Evolutionary conservation across 2,797 vertebrate genomes (phyloP), one percentile per base, ranked within the genome.

Genomic region (Echiichthys vipera): DNA sequence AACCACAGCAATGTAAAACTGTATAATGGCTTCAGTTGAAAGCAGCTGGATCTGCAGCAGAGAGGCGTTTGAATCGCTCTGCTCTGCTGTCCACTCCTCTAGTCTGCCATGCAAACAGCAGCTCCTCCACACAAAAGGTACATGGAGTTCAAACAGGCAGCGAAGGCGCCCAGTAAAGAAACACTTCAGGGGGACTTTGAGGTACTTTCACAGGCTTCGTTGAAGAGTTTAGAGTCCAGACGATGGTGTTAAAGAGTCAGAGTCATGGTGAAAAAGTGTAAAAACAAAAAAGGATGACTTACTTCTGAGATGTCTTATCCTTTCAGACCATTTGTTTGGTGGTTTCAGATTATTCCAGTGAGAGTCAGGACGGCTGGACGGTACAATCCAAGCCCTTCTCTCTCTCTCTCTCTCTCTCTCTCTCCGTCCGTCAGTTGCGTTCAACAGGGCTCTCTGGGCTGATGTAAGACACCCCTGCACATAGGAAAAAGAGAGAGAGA

Each of bases 381-480:
- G 76, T 40, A 81, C 67, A 67, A 77, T 77, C 78, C 47, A 29
- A 84, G 74, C 51, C 69, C 55, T 65, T 82, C 74, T 84, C 55
- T 66, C 73, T 77, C 11, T 10, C 69, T 37, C 18, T 46, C 46
- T 11, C 47, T 65, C 22, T 4, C 67, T 45, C 7, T 4, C 75
- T 71, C 68, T 71, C 65, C 49, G 70, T 80, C 82, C 71, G 67
- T 84, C 80, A 75, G 86, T 61, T 57, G 74, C 80, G 78, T 89
- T 80, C 83, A 81, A 56, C 72, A 64, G 79, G 77, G 83, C 78
- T 91, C 85, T 68, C 71, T 88, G 91, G 94, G 96, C 96, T 98
- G 96, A 98, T 97, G 97, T 96, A 97, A 98, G 96, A 96, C 94
- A 95, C 92, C 92, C 93, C 91, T 94, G 93, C 85, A 87, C 91